phyloP scores from a whole-genome alignment of 2,113 vertebrate genomes.

The Sminthopsis crassicaudata region DNA sequence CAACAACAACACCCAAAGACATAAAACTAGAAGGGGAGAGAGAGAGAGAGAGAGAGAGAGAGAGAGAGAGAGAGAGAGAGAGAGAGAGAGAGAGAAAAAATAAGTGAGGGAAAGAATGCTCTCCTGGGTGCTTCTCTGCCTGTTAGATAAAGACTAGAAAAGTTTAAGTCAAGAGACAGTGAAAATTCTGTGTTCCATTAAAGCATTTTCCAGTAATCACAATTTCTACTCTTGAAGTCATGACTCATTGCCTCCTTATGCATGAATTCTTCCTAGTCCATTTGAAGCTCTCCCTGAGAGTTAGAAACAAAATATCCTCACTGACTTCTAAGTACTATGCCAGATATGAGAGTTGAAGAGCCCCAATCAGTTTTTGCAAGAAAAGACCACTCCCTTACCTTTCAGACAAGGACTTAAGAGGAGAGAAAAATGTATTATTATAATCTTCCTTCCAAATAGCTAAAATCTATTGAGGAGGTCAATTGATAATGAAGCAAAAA shows the following conservation, averaged over 20 bases:
- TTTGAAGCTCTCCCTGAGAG: neutral
- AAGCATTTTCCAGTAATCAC: neutral
- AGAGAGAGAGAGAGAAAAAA: no score
- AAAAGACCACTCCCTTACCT: neutral
- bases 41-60: neutral
- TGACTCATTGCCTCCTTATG: neutral
- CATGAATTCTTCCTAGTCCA: neutral
- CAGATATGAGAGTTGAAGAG: neutral
- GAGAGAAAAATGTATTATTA: neutral
- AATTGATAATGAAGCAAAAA: neutral
- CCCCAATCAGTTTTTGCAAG: neutral
- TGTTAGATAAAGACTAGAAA: neutral
- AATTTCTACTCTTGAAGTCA: neutral
- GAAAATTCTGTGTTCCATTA: neutral
- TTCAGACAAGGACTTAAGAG: neutral
- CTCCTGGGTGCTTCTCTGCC: neutral
- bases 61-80: neutral
- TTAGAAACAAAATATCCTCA: neutral
- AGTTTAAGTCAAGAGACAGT: neutral
- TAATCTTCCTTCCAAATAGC: neutral
- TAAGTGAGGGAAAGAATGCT: neutral
- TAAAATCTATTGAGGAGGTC: neutral
- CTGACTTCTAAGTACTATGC: neutral
- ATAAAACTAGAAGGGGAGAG: no score
- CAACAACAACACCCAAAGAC: neutral